Evolutionary conservation across 2,113 vertebrate species (phyloP).

Genomic region (Montifringilla adamsi): DNA sequence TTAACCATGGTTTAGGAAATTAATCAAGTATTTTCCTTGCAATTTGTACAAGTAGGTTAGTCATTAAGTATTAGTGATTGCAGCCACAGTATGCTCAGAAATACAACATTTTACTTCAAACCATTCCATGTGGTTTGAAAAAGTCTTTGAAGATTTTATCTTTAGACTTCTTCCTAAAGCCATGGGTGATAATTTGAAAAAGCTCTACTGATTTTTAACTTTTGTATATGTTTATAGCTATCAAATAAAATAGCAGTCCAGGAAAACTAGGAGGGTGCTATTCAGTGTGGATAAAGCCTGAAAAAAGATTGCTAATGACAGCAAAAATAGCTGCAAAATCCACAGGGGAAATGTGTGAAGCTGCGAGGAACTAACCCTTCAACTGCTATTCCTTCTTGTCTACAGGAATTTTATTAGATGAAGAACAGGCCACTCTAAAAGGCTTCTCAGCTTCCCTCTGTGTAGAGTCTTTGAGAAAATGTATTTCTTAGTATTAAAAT

Average conservation of each 20-base stretch:
- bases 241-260: neutral
- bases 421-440: neutral
- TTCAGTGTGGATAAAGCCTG: neutral
- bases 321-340: neutral
- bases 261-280: neutral
- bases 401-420: neutral
- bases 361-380: neutral
- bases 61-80: neutral
- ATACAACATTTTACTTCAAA: neutral
- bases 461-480: neutral
- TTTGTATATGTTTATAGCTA: neutral
- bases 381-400: neutral
- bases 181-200: neutral
- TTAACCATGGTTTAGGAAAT: neutral
- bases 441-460: neutral
- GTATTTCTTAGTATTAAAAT: neutral
- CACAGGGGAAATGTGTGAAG: neutral
- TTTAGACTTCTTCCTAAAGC: neutral
- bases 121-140: neutral
- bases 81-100: neutral
- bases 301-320: neutral
- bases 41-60: neutral
- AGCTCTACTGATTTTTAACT: neutral
- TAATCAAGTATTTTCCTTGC: neutral
- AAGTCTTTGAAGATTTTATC: neutral